phyloP scores from a whole-genome alignment of 2,797 vertebrate genomes.

The Peromyscus melanophrys region DNA sequence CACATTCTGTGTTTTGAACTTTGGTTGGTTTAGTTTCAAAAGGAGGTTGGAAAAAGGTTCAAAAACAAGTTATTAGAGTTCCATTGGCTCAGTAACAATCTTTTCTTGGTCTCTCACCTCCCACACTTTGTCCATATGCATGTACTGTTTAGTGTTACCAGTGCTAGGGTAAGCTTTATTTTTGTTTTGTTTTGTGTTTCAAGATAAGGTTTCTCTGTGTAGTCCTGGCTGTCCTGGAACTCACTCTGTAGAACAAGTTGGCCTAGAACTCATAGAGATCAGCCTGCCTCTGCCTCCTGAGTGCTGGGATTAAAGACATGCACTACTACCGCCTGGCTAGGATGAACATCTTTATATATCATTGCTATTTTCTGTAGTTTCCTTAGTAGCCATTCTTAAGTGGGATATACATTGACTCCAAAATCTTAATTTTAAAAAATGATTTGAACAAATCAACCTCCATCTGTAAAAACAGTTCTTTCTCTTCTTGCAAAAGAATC shows the following conservation, averaged over 20 bases:
- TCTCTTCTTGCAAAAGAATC: not conserved
- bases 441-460: not conserved
- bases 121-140: not conserved
- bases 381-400: not conserved
- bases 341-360: not conserved
- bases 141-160: not conserved
- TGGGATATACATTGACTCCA: not conserved
- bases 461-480: not conserved
- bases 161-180: not conserved
- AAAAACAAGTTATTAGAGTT: constrained; percentile 30
- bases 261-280: not conserved
- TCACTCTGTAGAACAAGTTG: not conserved
- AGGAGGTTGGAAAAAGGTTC: not conserved
- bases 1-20: not conserved
- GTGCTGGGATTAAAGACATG: not conserved
- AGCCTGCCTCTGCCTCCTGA: not conserved
- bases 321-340: not conserved
- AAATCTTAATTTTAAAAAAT: constrained; percentile 31
- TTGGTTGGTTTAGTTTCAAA: constrained; percentile 24
- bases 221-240: not conserved
- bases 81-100: not conserved
- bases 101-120: not conserved
- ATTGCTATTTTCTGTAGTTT: constrained; percentile 22
- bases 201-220: not conserved
- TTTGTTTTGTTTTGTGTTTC: not conserved